Conservation (phyloP, 2,797 vertebrate genomes). For the Sebastes reedi region DNA sequence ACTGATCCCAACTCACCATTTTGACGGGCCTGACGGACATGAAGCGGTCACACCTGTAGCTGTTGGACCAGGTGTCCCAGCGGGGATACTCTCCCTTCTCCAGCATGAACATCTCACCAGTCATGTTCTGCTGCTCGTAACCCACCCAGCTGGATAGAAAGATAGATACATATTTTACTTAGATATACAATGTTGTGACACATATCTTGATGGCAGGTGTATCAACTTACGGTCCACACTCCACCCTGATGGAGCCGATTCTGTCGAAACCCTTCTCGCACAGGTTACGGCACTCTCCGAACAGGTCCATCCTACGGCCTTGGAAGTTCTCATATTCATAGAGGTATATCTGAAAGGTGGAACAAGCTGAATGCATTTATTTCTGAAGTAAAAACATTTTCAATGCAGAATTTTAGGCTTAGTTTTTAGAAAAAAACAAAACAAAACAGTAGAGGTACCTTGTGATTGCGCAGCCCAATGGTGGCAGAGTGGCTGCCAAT, state of each 20-base stretch:
- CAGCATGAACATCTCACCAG: slow-evolving; percentile 88
- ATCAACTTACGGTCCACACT: slow-evolving; percentile 85
- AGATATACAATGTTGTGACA: background rate
- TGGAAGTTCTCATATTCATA: slow-evolving; percentile 89
- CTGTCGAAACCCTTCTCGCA: slow-evolving; percentile 82
- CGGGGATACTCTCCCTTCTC: slow-evolving; percentile 89
- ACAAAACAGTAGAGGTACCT: slow-evolving; percentile 64
- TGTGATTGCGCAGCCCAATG: slow-evolving; percentile 76
- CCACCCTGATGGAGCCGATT: slow-evolving; percentile 85
- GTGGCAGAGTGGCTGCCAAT: slow-evolving; percentile 84
- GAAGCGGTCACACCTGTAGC: slow-evolving; percentile 84
- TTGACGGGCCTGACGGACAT: slow-evolving; percentile 86
- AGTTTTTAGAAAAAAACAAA: background rate
- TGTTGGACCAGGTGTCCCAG: slow-evolving; percentile 91
- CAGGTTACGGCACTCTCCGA: slow-evolving; percentile 81
- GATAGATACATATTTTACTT: background rate
- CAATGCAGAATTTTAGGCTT: background rate
- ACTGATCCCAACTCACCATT: slow-evolving; percentile 78
- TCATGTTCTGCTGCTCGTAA: slow-evolving; percentile 86
- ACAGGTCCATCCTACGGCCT: slow-evolving; percentile 83
- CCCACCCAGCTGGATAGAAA: slow-evolving; percentile 82
- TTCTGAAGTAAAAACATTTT: background rate
- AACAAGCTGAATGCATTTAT: background rate
- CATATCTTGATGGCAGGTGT: background rate
- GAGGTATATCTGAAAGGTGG: slow-evolving; percentile 79